Evolutionary conservation across 2,797 vertebrate genomes (phyloP).

Genomic region (Pampus argenteus): DNA sequence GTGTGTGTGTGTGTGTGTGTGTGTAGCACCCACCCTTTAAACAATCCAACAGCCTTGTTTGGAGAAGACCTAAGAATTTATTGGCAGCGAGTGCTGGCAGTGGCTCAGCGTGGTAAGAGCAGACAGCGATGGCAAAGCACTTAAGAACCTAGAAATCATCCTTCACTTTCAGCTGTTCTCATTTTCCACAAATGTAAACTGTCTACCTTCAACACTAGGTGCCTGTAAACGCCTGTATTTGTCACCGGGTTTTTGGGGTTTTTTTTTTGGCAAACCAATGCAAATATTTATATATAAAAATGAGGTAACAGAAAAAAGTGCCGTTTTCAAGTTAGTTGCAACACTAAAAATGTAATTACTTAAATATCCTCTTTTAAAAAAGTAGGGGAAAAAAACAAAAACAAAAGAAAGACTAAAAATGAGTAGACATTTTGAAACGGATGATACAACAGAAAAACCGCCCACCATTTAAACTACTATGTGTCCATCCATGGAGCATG

Average conservation of each 20-base stretch:
- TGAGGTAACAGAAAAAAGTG: background rate
- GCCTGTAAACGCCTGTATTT: background rate
- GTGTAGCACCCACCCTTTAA: constrained; percentile 59
- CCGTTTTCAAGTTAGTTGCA: background rate
- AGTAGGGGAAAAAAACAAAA: background rate
- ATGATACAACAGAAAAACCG: background rate
- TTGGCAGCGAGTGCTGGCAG: constrained; percentile 48
- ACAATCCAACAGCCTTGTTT: constrained; percentile 72
- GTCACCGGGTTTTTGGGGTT: background rate
- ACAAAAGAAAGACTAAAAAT: rapidly evolving
- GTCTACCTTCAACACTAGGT: constrained; percentile 2
- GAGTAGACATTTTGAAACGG: background rate
- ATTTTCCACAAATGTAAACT: constrained; percentile 30
- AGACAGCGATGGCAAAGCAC: constrained; percentile 33
- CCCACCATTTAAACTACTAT: constrained; percentile 20
- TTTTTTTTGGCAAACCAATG: background rate
- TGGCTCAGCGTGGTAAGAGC: constrained; percentile 33
- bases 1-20: constrained; percentile 28
- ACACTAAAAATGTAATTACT: background rate
- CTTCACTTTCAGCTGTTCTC: constrained; percentile 39
- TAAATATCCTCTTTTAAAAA: background rate
- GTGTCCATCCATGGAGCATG: constrained; percentile 19
- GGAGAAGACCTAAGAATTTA: constrained; percentile 66
- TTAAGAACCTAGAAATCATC: constrained; percentile 18
- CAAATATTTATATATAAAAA: background rate